These are phyloP conservation scores for Drosophila novamexicana DNA, from an alignment of 1,140 invertebrate genomes.

Conservation along the genomic window DNA sequence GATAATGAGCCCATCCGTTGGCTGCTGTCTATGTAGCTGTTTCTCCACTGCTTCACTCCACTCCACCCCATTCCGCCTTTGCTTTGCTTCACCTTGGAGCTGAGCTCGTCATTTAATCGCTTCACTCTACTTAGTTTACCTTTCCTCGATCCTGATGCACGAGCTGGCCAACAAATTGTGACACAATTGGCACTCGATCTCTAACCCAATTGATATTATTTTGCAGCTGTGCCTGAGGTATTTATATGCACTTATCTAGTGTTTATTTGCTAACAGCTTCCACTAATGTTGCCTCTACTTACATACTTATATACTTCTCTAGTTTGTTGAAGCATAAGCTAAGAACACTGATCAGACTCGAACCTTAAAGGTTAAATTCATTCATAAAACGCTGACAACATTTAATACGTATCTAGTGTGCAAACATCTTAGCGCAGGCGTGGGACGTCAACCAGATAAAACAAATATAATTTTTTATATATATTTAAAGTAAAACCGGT, in stretches of 20 bases:
- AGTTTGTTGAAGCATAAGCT: conserved; percentile 25
- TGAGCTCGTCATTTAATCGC: conserved; percentile 17
- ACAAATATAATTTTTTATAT: conserved; percentile 13
- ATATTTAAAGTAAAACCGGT: conserved; percentile 20
- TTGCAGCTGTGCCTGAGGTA: conserved; percentile 51
- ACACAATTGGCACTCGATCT: conserved; percentile 46
- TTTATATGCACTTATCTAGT: conserved; percentile 57
- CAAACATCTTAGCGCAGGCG: conserved; percentile 30
- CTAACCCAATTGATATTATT: conserved; percentile 18
- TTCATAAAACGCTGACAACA: conserved; percentile 45
- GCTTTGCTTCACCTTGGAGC: not conserved
- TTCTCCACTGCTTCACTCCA: not conserved
- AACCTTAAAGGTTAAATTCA: conserved; percentile 22
- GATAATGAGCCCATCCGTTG: conserved; percentile 72
- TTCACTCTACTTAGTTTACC: conserved; percentile 34
- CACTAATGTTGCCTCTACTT: conserved; percentile 37
- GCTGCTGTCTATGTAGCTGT: conserved; percentile 4
- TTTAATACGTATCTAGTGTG: conserved; percentile 39
- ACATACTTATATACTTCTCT: conserved; percentile 15
- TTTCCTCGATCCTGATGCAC: conserved; percentile 48
- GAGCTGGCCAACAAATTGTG: conserved; percentile 62
- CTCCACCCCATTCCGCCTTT: not conserved
- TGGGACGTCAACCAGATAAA: conserved; percentile 19
- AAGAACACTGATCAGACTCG: conserved; percentile 35
- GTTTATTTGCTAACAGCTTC: conserved; percentile 63